phyloP scores from a whole-genome alignment of 2,888 invertebrate species.

The Megaustenia siamemsis region DNA sequence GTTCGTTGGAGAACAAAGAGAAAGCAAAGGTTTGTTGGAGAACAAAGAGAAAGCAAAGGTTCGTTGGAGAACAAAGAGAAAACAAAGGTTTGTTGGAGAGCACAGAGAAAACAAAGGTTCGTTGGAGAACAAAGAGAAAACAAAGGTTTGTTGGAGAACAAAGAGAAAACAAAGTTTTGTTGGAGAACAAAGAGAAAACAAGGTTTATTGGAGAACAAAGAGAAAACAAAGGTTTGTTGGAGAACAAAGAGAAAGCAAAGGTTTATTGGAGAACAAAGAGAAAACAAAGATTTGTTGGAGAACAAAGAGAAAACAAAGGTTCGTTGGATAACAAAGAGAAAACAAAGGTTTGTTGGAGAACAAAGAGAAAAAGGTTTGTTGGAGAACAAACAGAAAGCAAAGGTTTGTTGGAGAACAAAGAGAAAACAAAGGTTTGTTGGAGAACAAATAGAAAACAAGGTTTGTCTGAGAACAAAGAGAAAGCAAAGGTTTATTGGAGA shows the following conservation, averaged over 20 bases:
- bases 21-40: conserved; percentile 3
- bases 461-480: neutral
- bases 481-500: neutral
- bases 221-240: conserved; percentile 9
- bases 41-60: neutral
- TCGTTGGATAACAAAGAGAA: neutral
- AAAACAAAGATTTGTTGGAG: neutral
- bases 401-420: neutral
- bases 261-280: neutral
- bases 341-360: neutral
- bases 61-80: neutral
- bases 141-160: neutral
- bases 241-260: neutral
- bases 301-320: neutral
- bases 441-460: neutral
- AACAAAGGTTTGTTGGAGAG: neutral
- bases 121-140: conserved; percentile 34
- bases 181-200: neutral
- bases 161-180: neutral
- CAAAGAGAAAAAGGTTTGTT: neutral
- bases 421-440: neutral
- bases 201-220: neutral
- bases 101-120: neutral
- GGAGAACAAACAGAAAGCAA: neutral
- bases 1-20: conserved; percentile 26